Evolutionary conservation across 1,140 invertebrate species (phyloP).

Genomic region (Hirudo medicinalis): DNA sequence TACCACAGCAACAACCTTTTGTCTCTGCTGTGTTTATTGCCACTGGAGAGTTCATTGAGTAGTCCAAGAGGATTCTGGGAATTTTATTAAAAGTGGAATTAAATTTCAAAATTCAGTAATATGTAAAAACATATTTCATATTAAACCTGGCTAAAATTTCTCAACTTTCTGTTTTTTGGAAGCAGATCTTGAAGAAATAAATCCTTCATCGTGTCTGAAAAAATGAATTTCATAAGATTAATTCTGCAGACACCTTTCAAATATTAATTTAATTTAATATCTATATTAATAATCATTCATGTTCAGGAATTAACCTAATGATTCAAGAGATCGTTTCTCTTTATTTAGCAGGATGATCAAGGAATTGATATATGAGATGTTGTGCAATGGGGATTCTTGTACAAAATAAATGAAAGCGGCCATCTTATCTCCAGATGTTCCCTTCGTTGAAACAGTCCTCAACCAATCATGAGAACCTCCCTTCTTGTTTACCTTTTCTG

Average conservation of each 20-base stretch:
- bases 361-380: constrained; percentile 54
- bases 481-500: too few relatives aligned
- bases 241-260: constrained; percentile 22
- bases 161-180: constrained; percentile 55
- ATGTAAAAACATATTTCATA: not conserved
- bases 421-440: constrained; percentile 69
- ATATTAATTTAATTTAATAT: too few relatives aligned
- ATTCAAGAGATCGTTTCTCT: constrained; percentile 58
- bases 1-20: constrained; percentile 48
- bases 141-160: constrained; percentile 51
- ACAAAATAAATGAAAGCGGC: constrained; percentile 68
- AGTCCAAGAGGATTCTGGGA: constrained; percentile 46
- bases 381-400: constrained; percentile 70
- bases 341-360: constrained; percentile 66
- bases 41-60: constrained; percentile 33
- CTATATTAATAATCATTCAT: too few relatives aligned
- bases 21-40: constrained; percentile 40
- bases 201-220: constrained; percentile 56
- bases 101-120: not conserved
- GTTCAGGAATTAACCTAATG: constrained; percentile 44
- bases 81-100: not conserved
- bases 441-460: constrained; percentile 61
- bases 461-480: constrained; percentile 50
- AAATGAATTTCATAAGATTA: too few relatives aligned
- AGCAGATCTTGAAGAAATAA: constrained; percentile 63